Percentiles rank a stretch among this genome's conserved stretches.
These are phyloP conservation scores for Paratrypauchen microcephalus DNA, from an alignment of 2,797 vertebrate species.

Conservation along the genomic window DNA sequence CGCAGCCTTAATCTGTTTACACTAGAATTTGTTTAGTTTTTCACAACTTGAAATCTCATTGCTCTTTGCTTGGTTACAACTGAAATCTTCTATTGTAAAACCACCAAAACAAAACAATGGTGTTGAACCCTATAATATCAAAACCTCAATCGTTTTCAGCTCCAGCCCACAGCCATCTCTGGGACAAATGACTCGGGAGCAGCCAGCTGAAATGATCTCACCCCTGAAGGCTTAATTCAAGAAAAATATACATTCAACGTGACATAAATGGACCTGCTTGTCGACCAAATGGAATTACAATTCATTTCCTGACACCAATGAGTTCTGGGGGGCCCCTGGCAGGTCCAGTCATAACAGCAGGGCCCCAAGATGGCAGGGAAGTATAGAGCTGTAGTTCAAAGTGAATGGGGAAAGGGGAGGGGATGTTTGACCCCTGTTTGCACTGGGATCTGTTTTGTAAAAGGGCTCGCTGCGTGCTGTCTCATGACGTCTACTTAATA, in stretches of 20 bases:
- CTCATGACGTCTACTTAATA: conserved; percentile 44
- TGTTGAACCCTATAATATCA: background rate
- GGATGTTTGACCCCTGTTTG: conserved; percentile 42
- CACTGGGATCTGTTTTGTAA: conserved; percentile 18
- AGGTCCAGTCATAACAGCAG: conserved; percentile 22
- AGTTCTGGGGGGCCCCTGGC: conserved; percentile 35
- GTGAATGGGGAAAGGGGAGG: background rate
- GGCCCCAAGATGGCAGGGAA: conserved; percentile 36
- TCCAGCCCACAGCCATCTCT: conserved; percentile 10
- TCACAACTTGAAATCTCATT: background rate
- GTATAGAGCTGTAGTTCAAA: conserved; percentile 10
- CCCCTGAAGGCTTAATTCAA: conserved; percentile 23
- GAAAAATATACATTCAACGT: conserved; percentile 10
- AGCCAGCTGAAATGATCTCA: conserved; percentile 9
- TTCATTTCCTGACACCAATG: conserved; percentile 52
- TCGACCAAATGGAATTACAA: conserved; percentile 33
- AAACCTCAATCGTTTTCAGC: background rate
- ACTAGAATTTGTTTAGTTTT: background rate
- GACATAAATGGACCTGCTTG: conserved; percentile 26
- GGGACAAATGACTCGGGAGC: conserved; percentile 3
- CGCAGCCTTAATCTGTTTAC: too few relatives aligned
- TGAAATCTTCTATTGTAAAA: background rate
- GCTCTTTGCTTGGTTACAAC: background rate
- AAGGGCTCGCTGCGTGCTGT: conserved; percentile 14
- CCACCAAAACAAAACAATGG: too few relatives aligned